phyloP scores from a whole-genome alignment of 2,113 vertebrate species.

The Cettia cetti region DNA sequence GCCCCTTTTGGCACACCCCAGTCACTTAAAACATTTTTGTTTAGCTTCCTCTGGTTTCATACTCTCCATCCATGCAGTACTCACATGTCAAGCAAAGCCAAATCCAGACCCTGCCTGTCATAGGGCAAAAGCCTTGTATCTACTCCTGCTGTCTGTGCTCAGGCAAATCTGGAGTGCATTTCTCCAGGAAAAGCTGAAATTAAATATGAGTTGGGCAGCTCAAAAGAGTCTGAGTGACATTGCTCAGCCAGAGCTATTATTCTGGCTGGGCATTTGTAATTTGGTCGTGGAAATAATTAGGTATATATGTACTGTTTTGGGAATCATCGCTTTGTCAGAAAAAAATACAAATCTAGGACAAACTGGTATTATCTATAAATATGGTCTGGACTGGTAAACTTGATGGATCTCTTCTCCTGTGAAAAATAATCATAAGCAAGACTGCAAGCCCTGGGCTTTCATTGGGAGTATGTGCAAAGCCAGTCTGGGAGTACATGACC shows the following conservation, averaged over 20 bases:
- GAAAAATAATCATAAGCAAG: neutral
- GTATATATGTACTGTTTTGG: neutral
- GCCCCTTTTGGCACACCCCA: neutral
- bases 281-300: neutral
- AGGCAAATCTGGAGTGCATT: neutral
- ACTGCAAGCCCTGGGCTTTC: neutral
- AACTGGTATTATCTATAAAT: neutral
- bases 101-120: neutral
- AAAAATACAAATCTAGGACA: neutral
- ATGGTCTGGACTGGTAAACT: neutral
- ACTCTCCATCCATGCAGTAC: neutral
- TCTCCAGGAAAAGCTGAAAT: neutral
- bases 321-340: neutral
- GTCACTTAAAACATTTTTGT: neutral
- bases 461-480: neutral
- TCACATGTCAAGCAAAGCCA: neutral
- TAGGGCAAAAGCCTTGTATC: neutral
- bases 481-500: no score
- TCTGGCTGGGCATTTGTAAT: neutral
- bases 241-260: neutral
- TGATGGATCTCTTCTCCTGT: neutral
- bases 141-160: neutral
- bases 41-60: neutral
- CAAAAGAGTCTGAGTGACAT: neutral
- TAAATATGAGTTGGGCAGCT: neutral